phyloP scores from a whole-genome alignment of 1,140 invertebrate species.

The Aphaenogaster floridana region DNA sequence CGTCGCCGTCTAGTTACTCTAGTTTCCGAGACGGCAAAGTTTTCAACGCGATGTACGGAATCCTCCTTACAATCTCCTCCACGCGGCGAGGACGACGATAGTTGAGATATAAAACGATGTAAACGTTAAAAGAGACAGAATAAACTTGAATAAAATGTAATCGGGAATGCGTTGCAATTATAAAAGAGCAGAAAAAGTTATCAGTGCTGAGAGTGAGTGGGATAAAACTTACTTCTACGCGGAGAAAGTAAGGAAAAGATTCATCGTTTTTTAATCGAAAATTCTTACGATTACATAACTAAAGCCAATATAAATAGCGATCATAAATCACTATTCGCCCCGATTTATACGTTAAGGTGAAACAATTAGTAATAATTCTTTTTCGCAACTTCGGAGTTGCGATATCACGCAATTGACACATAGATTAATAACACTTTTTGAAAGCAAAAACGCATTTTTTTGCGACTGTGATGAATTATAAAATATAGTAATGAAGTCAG shows the following conservation, averaged over 20 bases:
- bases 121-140: not conserved
- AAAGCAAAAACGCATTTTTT: not conserved
- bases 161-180: conserved; percentile 16
- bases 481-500: not conserved
- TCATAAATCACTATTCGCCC: not conserved
- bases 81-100: not conserved
- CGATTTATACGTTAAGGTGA: conserved; percentile 22
- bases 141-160: conserved; percentile 15
- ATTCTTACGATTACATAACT: conserved; percentile 16
- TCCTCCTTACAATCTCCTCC: conserved; percentile 26
- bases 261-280: not conserved
- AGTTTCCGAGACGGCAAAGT: conserved; percentile 42
- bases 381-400: not conserved
- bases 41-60: conserved; percentile 3
- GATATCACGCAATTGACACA: too few relatives aligned
- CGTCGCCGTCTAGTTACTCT: conserved; percentile 47
- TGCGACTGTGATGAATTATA: not conserved
- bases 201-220: not conserved
- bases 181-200: conserved; percentile 26
- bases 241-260: not conserved
- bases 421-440: conserved; percentile 9
- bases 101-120: conserved; percentile 16
- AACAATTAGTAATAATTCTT: not conserved
- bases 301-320: not conserved
- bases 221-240: conserved; percentile 7